Base-by-base conservation (phyloP, 1,140 invertebrate genomes). In the Anastatus disparis region DNA sequence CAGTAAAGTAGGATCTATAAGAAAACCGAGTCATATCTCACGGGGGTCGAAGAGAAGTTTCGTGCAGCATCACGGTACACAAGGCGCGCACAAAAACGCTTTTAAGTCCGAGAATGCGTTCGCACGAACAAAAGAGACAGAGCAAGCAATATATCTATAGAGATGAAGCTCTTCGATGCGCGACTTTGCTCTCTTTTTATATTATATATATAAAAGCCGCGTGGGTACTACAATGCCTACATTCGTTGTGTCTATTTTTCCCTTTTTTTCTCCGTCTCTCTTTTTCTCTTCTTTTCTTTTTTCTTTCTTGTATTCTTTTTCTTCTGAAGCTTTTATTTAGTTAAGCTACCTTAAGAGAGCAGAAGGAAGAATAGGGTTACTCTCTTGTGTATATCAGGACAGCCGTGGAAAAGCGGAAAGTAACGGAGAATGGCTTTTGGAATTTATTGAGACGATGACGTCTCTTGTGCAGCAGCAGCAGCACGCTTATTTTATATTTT, bases 271-370 rank as follows among this genome's bases (percentile, higher is more conserved):
- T 7, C 55, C 13, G 29, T 22, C 55, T 6, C 29, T 40, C 9
- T 9, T 31, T 17, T 22, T 10, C 55, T 17, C 3, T 38, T 40
- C 31, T 20, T 58, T 22, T 38, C 55, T 29, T 27, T n/a, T 26
- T 12, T 3, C 50, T 10, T 15, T 10, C 56, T 24, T n/a, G 40
- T 13, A 44, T n/a, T 7, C 4, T 7, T 10, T 13, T n/a, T 3
- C 13, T 13, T 42, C 58, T n/a, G 53, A 17, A 31, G 53, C 63
- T 65, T 65, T 65, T 53, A 65, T 65, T 55, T 65, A 24, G 50
- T 65, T 55, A 55, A 44, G 38, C 63, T 55, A 56, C 64, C 52
- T 66, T 61, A 46, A 44, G 48, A 50, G 48, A 24, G 0, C 22
- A 22, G 8, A 40, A 20, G 13, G 29, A 46, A 31, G 27, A 20